Evolutionary conservation across 2,113 vertebrate species (phyloP), one percentile per base, ranked within the genome.

Genomic region (Piprites chloris): DNA sequence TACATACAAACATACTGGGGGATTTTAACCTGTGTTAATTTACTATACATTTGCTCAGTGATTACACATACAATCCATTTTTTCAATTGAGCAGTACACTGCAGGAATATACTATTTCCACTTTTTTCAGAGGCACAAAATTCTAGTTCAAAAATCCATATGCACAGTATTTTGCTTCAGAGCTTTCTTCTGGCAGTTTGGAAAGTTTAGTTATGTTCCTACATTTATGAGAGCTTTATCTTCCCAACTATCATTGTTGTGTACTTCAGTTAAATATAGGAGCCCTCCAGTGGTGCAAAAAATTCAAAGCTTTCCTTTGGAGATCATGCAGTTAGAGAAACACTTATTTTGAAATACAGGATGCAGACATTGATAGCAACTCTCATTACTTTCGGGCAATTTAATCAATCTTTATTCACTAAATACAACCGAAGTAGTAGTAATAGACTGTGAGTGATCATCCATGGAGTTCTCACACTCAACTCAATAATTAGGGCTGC

Each of bases 211-310:
- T 46, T 30, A 49, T 14, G 7, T 47, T 88, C 21, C 23, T 42
- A 58, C 8, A 58, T 23, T 52, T 32, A 5, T 14, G 47, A 86
- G 22, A 86, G 26, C n/a, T 68, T 74, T 67, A 83, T 35, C 23
- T 77, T 66, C 28, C 27, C 26, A 22, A 14, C 24, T 81, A 84
- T 66, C 49, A 44, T 47, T 49, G 63, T 2, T 55, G 35, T 30
- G 17, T 37, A 52, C 22, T 73, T 96, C 24, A 73, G 53, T 33
- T 84, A 87, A 92, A 94, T 62, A 66, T 15, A 56, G 62, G 87
- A 94, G 80, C 80, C 80, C 89, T 78, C 87, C 61, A 95, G 89
- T 87, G 95, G 84, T 72, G 62, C 74, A 89, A 85, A 89, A 58
- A 20, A 1, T 2, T 9, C 5, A 1, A 81, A 58, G 22, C 33